Conservation (phyloP, 2,888 invertebrate genomes). For the Pseudococcus longispinus region DNA sequence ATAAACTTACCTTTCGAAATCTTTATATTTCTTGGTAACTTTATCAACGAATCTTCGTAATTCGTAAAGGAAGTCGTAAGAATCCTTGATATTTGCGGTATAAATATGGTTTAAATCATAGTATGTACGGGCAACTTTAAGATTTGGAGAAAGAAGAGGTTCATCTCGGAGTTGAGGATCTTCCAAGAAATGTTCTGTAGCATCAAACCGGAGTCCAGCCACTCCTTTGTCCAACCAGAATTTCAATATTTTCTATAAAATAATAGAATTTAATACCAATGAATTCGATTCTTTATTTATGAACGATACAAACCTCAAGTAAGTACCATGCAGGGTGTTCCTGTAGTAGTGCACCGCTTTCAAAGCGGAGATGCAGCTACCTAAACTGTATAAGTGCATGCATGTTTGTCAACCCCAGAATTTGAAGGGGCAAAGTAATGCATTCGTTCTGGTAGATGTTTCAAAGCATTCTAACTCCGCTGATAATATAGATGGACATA, state of each 20-base stretch:
- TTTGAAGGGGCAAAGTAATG: too few species aligned
- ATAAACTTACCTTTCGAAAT: neutral
- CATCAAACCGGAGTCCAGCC: conserved; percentile 55
- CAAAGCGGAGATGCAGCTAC: too few species aligned
- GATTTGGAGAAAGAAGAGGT: neutral
- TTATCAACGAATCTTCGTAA: neutral
- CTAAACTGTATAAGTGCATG: too few species aligned
- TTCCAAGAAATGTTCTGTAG: conserved; percentile 48
- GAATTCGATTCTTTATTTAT: too few species aligned
- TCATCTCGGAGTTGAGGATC: neutral
- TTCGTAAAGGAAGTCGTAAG: neutral
- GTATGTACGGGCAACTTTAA: neutral
- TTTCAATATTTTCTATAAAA: conserved; percentile 7
- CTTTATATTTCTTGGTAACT: neutral
- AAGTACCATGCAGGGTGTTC: too few species aligned
- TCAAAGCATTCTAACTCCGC: too few species aligned
- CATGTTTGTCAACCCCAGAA: too few species aligned
- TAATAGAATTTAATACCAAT: too few species aligned
- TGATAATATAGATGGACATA: too few species aligned
- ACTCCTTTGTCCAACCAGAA: conserved; percentile 56
- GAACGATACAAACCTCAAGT: too few species aligned
- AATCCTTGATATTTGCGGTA: conserved; percentile 37
- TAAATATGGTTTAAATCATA: neutral
- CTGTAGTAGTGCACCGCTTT: too few species aligned
- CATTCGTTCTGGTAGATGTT: too few species aligned